A percentile compares a stretch with the other conserved stretches of the same genome.
phyloP scores from a whole-genome alignment of 2,113 vertebrate species.

The Uropsilus gracilis region DNA sequence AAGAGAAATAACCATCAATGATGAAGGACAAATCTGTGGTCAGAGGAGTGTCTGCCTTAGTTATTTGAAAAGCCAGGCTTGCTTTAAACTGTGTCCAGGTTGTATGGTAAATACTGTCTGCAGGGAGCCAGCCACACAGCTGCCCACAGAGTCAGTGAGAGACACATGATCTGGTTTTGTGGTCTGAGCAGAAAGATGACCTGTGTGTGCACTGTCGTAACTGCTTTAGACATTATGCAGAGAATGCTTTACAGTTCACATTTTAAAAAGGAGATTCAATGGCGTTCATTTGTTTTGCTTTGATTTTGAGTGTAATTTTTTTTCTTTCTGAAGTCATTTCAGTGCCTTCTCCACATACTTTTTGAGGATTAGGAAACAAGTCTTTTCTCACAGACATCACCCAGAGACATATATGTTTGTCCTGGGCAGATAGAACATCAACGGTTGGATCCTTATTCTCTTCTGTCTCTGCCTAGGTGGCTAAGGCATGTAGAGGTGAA shows the following conservation, averaged over 20 bases:
- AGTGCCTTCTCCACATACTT: not conserved
- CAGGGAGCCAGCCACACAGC: not conserved
- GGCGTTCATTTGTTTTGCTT: not conserved
- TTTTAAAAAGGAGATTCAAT: not conserved
- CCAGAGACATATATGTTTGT: not conserved
- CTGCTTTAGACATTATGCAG: not conserved
- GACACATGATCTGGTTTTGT: not conserved
- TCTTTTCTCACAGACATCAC: not conserved
- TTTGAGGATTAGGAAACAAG: not conserved
- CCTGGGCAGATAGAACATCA: not conserved
- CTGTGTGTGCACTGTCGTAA: not conserved
- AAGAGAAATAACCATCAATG: not conserved
- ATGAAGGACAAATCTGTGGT: not conserved
- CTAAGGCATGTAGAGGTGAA: not conserved
- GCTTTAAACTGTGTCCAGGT: not conserved
- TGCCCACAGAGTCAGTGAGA: not conserved
- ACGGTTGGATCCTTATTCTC: not conserved
- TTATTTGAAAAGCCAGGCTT: not conserved
- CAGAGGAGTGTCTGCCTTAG: not conserved
- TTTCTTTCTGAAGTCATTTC: not conserved
- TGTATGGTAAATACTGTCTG: not conserved
- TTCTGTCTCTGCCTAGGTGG: not conserved
- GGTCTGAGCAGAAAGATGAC: not conserved
- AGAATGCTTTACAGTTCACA: not conserved
- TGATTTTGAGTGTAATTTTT: not conserved